phyloP scores from a whole-genome alignment of 35 echinoderm and acorn worm genomes.

The Apostichopus californicus region DNA sequence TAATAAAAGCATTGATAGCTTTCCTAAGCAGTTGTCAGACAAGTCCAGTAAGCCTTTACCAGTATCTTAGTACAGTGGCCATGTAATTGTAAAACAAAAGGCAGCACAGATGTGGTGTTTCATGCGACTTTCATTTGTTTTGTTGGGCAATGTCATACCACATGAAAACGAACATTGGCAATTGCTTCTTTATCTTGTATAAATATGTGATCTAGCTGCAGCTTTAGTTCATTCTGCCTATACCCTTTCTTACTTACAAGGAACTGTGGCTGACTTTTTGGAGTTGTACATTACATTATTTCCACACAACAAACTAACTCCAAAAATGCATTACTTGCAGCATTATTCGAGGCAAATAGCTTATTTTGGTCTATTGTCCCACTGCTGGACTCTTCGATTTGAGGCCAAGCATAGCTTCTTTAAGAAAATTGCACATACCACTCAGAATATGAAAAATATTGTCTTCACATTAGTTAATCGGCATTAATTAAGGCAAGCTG shows the following conservation, averaged over 20 bases:
- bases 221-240: conserved; percentile 21
- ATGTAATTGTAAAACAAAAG: conserved; percentile 44
- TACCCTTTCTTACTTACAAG: conserved; percentile 19
- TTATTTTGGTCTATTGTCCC: conserved; percentile 54
- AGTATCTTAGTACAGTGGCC: not conserved
- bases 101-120: conserved; percentile 58
- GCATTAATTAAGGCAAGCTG: too few relatives aligned
- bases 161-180: conserved; percentile 28
- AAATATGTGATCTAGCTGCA: conserved; percentile 39
- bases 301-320: conserved; percentile 36
- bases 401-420: conserved; percentile 55
- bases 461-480: too few relatives aligned
- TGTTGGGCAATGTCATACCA: not conserved
- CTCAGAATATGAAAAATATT: conserved; percentile 50
- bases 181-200: conserved; percentile 9
- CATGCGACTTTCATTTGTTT: conserved; percentile 23
- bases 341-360: conserved; percentile 50
- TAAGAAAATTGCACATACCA: conserved; percentile 36
- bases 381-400: conserved; percentile 59
- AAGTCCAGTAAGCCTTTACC: conserved; percentile 46
- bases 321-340: conserved; percentile 49
- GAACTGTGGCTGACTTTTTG: conserved; percentile 15
- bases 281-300: conserved; percentile 17
- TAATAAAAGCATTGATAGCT: conserved; percentile 20
- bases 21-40: conserved; percentile 48